Conservation (phyloP, 2,797 vertebrate species). For the Distichodus sexfasciatus region DNA sequence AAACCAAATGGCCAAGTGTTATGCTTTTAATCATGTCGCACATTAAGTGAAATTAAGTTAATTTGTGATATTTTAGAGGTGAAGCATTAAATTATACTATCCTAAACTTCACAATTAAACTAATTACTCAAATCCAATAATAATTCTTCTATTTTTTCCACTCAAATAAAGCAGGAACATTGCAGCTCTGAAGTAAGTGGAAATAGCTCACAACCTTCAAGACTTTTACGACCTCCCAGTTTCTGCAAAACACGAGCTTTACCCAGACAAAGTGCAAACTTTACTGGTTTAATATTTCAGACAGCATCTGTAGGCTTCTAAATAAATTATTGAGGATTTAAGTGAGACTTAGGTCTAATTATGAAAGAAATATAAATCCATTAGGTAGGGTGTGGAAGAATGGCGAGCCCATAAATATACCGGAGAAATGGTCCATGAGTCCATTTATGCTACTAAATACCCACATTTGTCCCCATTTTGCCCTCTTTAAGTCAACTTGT, state of each 20-base stretch:
- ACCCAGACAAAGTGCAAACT: neutral
- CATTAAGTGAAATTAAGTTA: too few species aligned
- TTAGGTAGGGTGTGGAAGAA: slow-evolving; percentile 14
- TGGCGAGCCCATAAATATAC: slow-evolving; percentile 21
- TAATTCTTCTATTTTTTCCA: neutral
- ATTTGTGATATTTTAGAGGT: too few species aligned
- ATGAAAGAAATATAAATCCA: slow-evolving; percentile 46
- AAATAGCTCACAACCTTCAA: neutral
- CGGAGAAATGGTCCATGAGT: slow-evolving; percentile 1
- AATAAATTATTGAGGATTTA: slow-evolving; percentile 42
- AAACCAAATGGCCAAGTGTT: too few species aligned
- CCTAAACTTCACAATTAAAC: too few species aligned
- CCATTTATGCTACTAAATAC: slow-evolving; percentile 46
- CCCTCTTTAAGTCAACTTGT: slow-evolving; percentile 9
- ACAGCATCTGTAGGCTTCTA: slow-evolving; percentile 35
- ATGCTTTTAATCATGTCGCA: too few species aligned
- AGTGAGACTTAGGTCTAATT: slow-evolving; percentile 22
- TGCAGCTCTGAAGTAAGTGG: neutral
- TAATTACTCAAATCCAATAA: neutral
- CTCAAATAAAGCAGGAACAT: neutral
- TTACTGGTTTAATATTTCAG: slow-evolving; percentile 26
- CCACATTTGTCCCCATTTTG: slow-evolving; percentile 37
- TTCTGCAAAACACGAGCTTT: neutral
- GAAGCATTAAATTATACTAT: too few species aligned
- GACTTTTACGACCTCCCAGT: neutral